phyloP scores from a whole-genome alignment of 2,797 vertebrate genomes.

The Helicolenus hilgendorfi region DNA sequence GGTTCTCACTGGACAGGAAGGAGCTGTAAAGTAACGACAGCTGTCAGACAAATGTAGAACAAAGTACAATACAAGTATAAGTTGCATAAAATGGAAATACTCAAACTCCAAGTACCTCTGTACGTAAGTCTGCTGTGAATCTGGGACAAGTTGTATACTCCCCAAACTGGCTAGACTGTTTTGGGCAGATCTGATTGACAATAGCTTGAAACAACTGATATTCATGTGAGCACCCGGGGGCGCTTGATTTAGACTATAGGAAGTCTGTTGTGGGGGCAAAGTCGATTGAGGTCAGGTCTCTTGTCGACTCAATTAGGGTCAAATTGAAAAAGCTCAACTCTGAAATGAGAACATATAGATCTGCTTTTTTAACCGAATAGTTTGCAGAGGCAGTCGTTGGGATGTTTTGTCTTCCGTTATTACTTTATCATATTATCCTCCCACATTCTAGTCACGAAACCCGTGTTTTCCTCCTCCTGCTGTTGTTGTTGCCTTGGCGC shows the following conservation, averaged over 20 bases:
- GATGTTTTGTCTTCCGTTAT: slow-evolving; percentile 6
- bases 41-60: neutral
- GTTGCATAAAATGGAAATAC: neutral
- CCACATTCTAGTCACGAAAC: slow-evolving; percentile 9
- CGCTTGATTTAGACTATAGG: slow-evolving; percentile 43
- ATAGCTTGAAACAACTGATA: slow-evolving; percentile 41
- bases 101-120: neutral
- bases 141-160: slow-evolving; percentile 15
- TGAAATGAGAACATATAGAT: slow-evolving; percentile 26
- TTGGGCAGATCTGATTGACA: slow-evolving; percentile 53
- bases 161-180: slow-evolving; percentile 6
- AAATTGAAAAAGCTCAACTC: slow-evolving; percentile 40
- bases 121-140: neutral
- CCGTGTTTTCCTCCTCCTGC: slow-evolving; percentile 35
- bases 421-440: slow-evolving; percentile 38
- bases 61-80: neutral
- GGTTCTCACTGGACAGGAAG: neutral
- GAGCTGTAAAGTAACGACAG: neutral
- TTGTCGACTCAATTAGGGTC: slow-evolving; percentile 68
- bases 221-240: slow-evolving; percentile 37
- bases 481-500: slow-evolving; percentile 20
- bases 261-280: slow-evolving; percentile 46
- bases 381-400: neutral
- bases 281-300: slow-evolving; percentile 63
- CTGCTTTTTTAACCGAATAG: neutral